These are phyloP conservation scores for Gastracanthus pulcherrimus DNA, from an alignment of 2,888 invertebrate species.

Conservation along the genomic window DNA sequence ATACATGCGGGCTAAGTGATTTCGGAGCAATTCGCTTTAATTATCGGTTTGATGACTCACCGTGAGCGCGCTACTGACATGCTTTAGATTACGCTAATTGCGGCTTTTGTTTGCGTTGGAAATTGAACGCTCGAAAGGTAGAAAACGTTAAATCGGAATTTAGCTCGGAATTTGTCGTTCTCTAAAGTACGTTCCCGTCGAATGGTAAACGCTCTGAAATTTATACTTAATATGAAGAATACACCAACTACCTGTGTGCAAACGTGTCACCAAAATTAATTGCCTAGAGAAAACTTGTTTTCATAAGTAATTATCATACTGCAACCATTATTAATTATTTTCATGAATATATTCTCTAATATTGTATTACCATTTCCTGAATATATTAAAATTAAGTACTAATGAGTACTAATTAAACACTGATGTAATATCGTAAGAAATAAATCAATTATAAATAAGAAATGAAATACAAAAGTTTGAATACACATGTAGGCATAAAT, in stretches of 20 bases:
- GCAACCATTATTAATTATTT: not conserved
- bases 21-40: conserved; percentile 46
- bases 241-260: not conserved
- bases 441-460: too few relatives aligned
- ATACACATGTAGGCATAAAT: too few relatives aligned
- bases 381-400: too few relatives aligned
- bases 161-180: not conserved
- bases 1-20: conserved; percentile 6
- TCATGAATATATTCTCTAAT: too few relatives aligned
- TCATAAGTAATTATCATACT: not conserved
- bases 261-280: conserved; percentile 22
- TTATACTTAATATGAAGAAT: not conserved
- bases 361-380: too few relatives aligned
- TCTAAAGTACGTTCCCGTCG: not conserved
- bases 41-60: conserved; percentile 45
- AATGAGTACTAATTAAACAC: too few relatives aligned
- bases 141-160: conserved; percentile 26
- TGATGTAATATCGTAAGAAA: too few relatives aligned
- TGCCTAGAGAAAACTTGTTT: conserved; percentile 11
- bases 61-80: conserved; percentile 22
- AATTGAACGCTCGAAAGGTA: conserved; percentile 25
- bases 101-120: conserved; percentile 27
- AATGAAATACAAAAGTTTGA: too few relatives aligned
- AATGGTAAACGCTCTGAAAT: not conserved
- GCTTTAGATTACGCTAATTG: conserved; percentile 47